phyloP scores from a whole-genome alignment of 2,797 vertebrate species.

The Coreius guichenoti region DNA sequence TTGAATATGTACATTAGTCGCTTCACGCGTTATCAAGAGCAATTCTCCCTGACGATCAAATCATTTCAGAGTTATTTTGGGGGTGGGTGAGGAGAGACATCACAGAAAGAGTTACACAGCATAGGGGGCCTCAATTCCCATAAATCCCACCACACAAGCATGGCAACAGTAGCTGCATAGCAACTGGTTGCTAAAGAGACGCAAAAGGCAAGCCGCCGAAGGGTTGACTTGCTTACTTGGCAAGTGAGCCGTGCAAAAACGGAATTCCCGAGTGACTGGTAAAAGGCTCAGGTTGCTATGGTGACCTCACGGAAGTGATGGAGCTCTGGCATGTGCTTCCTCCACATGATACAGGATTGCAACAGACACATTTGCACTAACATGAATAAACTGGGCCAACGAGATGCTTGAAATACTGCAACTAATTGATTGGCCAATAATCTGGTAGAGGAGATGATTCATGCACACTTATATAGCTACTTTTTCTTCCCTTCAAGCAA shows the following conservation, averaged over 20 bases:
- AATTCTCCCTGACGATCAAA: background rate
- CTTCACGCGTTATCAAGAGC: background rate
- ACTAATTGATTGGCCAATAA: background rate
- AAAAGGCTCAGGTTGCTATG: conserved; percentile 77
- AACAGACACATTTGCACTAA: conserved; percentile 13
- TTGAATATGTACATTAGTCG: background rate
- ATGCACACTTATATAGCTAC: background rate
- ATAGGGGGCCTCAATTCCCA: conserved; percentile 47
- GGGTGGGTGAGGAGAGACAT: conserved; percentile 8
- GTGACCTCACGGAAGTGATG: conserved; percentile 78
- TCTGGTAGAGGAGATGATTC: conserved; percentile 18
- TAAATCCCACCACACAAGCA: conserved; percentile 59
- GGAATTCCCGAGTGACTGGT: conserved; percentile 77
- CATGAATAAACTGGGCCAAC: background rate
- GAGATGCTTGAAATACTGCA: background rate
- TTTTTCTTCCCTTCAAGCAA: too few relatives aligned
- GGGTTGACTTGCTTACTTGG: conserved; percentile 76
- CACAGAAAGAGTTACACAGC: background rate
- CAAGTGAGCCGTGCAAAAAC: conserved; percentile 80
- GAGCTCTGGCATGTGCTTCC: conserved; percentile 41
- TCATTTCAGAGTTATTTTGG: conserved; percentile 7
- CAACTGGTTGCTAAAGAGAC: conserved; percentile 84
- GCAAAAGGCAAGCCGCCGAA: conserved; percentile 70
- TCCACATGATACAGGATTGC: conserved; percentile 41
- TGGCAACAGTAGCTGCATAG: conserved; percentile 76